Conservation (phyloP, 2,797 vertebrate species). For the Ataeniobius toweri region DNA sequence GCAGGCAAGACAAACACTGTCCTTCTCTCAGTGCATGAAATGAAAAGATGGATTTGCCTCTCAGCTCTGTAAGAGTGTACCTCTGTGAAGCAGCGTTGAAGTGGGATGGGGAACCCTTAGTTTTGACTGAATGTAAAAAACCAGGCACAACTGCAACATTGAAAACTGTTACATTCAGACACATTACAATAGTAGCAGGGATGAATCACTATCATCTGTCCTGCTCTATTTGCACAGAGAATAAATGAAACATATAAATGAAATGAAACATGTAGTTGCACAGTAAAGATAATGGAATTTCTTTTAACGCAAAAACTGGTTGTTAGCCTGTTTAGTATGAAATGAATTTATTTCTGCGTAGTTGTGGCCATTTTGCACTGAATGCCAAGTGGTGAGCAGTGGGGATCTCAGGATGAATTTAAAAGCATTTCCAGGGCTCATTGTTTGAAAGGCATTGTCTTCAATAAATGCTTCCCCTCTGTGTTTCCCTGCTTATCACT, state of each 20-base stretch:
- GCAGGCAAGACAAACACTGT: conserved; percentile 36
- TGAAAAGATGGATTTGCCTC: conserved; percentile 60
- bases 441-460: conserved; percentile 20
- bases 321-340: conserved; percentile 67
- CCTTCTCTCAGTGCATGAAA: conserved; percentile 62
- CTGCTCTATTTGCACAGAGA: conserved; percentile 16
- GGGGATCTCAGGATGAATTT: conserved; percentile 37
- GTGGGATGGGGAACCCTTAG: conserved; percentile 1
- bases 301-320: conserved; percentile 53
- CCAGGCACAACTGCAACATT: conserved; percentile 6
- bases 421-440: conserved; percentile 26
- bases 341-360: conserved; percentile 67
- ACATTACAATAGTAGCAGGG: conserved; percentile 1
- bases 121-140: conserved; percentile 41
- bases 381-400: conserved; percentile 48
- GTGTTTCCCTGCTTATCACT: conserved; percentile 45
- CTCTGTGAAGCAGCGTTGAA: conserved; percentile 9
- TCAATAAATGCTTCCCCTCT: conserved; percentile 34
- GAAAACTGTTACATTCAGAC: conserved; percentile 2
- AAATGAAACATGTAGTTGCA: conserved; percentile 29
- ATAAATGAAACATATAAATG: conserved; percentile 57
- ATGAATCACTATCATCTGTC: conserved; percentile 22
- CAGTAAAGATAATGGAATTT: conserved; percentile 57
- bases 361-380: conserved; percentile 34
- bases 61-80: conserved; percentile 32